phyloP scores from a whole-genome alignment of 2,113 vertebrate genomes.

The Speoplatyrhinus poulsoni region DNA sequence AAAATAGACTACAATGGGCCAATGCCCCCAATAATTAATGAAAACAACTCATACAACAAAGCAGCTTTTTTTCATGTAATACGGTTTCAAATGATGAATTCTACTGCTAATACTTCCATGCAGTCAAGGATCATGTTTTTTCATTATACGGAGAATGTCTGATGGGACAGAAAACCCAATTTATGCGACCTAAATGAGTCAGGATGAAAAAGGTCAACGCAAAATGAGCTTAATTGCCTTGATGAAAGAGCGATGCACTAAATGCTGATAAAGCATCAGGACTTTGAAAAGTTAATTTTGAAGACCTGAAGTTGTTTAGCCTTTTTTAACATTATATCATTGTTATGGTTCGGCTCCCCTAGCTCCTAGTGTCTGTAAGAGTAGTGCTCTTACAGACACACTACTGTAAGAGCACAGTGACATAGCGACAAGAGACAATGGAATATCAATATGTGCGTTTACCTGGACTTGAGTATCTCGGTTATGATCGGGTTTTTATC shows the following conservation, averaged over 20 bases:
- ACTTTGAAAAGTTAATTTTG: constrained; percentile 17
- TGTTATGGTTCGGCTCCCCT: too few species aligned
- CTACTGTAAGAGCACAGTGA: too few species aligned
- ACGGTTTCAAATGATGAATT: constrained; percentile 35
- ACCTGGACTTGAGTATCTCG: too few species aligned
- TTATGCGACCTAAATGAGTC: constrained; percentile 43
- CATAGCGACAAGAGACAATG: too few species aligned
- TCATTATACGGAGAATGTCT: constrained; percentile 22
- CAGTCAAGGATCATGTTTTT: constrained; percentile 11
- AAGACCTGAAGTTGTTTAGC: constrained; percentile 1
- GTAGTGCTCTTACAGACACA: too few species aligned
- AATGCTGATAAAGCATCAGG: constrained; percentile 21
- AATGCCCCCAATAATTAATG: constrained; percentile 8
- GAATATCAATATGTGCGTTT: too few species aligned
- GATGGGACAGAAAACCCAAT: constrained; percentile 38
- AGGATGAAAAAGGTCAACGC: constrained; percentile 47
- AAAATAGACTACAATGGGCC: constrained; percentile 1
- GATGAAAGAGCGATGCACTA: constrained; percentile 18
- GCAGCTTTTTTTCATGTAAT: constrained; percentile 12
- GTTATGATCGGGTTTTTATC: too few species aligned
- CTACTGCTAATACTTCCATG: constrained; percentile 27
- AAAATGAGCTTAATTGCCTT: constrained; percentile 20
- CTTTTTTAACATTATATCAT: too few species aligned
- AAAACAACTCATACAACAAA: constrained; percentile 15
- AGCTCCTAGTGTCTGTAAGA: too few species aligned